Evolutionary conservation across 2,888 invertebrate species (phyloP), one percentile per base, ranked within the genome.

Genomic region (Nowickia ferox): DNA sequence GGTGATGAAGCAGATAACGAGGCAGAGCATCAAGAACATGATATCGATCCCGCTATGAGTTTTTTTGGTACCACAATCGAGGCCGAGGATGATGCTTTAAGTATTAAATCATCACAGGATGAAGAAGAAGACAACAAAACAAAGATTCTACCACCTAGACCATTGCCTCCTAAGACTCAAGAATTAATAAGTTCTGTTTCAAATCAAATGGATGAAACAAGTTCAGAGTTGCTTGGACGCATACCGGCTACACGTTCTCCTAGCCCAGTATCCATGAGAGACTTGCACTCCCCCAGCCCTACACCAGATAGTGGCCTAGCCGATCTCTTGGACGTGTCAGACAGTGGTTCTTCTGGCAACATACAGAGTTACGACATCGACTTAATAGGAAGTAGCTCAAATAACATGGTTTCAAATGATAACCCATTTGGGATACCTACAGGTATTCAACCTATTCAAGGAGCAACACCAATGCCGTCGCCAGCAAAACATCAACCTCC

Each of bases 171-270:
- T 6, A 96, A 97, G 92, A 97, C 97, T 0, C 97, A 97, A 93
- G 97, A 97, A 90, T 93, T 98, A 30, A 96, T 97, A 66, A 94
- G 96, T 88, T 96, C 96, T 46, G 97, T 97, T 1, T 97, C 97
- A 51, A 97, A 97, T 2, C 97, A 97, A 78, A 95, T 97, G 95
- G 97, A 98, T 90, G 96, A 97, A 69, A 96, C 97, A 0, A 97
- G 97, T 88, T 96, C 96, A 5, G 96, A 97, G 90, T 93, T 98
- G 74, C 92, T 97, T 78, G 97, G 97, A 88, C 95, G 97, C 84
- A 95, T 97, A 84, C 96, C 97, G 72, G 96, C 96, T 8, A 97
- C 97, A 0, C 95, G 97, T 87, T 97, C 97, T 1, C 97, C 97
- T 0, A 97, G 97, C 92, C 97, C 97, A 0, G 96, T 97, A 0